phyloP scores from a whole-genome alignment of 2,113 vertebrate species.

The Euleptes europaea region DNA sequence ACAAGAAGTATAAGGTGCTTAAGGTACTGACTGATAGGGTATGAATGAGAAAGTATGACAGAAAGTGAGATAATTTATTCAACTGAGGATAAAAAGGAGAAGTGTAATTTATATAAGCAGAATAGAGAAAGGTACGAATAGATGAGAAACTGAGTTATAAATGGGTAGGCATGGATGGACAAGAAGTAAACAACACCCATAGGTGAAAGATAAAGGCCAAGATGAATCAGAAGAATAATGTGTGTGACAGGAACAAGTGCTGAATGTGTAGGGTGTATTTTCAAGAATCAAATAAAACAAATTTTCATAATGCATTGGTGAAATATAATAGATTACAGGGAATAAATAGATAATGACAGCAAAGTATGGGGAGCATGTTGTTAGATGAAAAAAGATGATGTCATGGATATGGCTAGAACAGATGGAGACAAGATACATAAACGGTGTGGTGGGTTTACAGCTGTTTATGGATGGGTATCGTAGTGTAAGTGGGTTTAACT shows the following conservation, averaged over 20 bases:
- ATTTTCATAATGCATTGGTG: neutral
- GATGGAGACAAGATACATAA: neutral
- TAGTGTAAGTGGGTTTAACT: neutral
- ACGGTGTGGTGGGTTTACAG: neutral
- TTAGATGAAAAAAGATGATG: neutral
- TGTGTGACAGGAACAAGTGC: neutral
- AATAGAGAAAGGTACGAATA: neutral
- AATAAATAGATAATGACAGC: neutral
- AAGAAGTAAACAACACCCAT: neutral
- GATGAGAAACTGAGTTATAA: neutral
- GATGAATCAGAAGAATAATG: neutral
- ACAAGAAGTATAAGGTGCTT: neutral
- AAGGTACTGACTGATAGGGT: neutral
- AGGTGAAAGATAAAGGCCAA: neutral
- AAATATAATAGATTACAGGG: accelerated
- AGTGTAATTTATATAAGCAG: too few species aligned
- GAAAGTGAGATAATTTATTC: neutral
- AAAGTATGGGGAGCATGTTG: neutral
- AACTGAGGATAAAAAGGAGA: neutral
- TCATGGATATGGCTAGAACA: neutral
- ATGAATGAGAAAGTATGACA: neutral
- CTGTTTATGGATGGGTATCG: neutral
- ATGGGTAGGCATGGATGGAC: neutral
- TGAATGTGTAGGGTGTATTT: neutral
- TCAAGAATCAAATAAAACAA: neutral